Conservation (phyloP, 2,888 invertebrate species). For the Fragum sueziense region DNA sequence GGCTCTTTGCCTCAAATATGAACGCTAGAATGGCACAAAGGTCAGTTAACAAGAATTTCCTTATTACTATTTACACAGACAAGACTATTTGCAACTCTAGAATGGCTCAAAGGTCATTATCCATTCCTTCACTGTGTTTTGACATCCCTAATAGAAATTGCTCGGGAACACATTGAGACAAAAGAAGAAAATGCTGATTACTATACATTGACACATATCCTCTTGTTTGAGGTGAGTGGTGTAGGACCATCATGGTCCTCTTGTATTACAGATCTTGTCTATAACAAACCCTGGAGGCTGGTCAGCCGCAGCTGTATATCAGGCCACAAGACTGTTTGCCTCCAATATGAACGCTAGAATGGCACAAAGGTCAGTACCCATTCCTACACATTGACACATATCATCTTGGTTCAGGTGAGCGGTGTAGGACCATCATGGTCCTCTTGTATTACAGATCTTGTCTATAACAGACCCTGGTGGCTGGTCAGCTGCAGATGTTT, state of each 20-base stretch:
- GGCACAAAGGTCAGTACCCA: slow-evolving; percentile 90
- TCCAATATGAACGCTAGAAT: slow-evolving; percentile 97
- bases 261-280: slow-evolving; percentile 81
- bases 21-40: slow-evolving; percentile 98
- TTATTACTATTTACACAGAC: no score
- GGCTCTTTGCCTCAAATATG: slow-evolving; percentile 98
- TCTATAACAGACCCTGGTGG: slow-evolving; percentile 90
- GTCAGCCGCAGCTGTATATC: slow-evolving; percentile 99
- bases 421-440: neutral
- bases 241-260: no score
- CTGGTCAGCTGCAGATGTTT: slow-evolving; percentile 99
- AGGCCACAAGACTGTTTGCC: slow-evolving; percentile 97
- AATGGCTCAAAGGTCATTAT: no score
- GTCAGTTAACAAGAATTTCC: no score
- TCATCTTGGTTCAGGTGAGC: neutral
- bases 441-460: slow-evolving; percentile 80
- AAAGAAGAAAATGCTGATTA: no score
- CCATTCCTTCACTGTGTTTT: no score
- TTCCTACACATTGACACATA: no score
- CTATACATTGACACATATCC: no score
- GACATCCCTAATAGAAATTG: no score
- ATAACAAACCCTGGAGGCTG: slow-evolving; percentile 93
- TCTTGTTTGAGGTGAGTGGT: no score
- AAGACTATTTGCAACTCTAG: no score
- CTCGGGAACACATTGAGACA: no score